Evolutionary conservation across 2,888 invertebrate genomes (phyloP).

Genomic region (Chloroclystis v-ata): DNA sequence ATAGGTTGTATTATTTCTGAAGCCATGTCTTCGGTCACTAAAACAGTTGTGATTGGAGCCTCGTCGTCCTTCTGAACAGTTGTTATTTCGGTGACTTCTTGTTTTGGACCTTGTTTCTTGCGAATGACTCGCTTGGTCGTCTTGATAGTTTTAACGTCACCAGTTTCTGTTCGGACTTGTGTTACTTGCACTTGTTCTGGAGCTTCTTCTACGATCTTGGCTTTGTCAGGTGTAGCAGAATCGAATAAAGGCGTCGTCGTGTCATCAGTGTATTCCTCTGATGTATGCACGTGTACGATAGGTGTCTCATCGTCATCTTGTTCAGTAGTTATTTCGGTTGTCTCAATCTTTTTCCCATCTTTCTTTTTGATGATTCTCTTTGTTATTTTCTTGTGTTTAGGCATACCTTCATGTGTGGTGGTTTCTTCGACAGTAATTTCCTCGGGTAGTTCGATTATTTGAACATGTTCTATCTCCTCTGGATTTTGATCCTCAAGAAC

Average conservation of each 20-base stretch:
- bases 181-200: constrained; percentile 51
- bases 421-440: constrained; percentile 29
- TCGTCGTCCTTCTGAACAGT: too few relatives aligned
- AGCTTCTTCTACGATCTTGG: constrained; percentile 22
- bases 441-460: constrained; percentile 38
- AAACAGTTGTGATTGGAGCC: too few relatives aligned
- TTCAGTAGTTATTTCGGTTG: constrained; percentile 31
- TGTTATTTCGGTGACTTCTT: too few relatives aligned
- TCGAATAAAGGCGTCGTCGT: too few relatives aligned
- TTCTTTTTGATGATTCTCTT: constrained; percentile 39
- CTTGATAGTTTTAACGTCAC: too few relatives aligned
- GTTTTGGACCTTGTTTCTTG: too few relatives aligned
- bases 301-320: constrained; percentile 44
- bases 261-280: constrained; percentile 29
- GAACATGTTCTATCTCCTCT: constrained; percentile 22
- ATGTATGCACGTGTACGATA: constrained; percentile 43
- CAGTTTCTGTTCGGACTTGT: too few relatives aligned
- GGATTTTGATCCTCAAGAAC: constrained; percentile 40
- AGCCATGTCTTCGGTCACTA: constrained; percentile 39
- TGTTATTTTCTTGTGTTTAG: constrained; percentile 34
- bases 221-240: constrained; percentile 7
- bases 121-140: too few relatives aligned
- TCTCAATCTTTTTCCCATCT: constrained; percentile 38
- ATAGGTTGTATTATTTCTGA: constrained; percentile 13
- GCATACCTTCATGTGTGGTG: constrained; percentile 36